Evolutionary conservation across 2,888 invertebrate species (phyloP).

Genomic region (Tetramorium bicarinatum): DNA sequence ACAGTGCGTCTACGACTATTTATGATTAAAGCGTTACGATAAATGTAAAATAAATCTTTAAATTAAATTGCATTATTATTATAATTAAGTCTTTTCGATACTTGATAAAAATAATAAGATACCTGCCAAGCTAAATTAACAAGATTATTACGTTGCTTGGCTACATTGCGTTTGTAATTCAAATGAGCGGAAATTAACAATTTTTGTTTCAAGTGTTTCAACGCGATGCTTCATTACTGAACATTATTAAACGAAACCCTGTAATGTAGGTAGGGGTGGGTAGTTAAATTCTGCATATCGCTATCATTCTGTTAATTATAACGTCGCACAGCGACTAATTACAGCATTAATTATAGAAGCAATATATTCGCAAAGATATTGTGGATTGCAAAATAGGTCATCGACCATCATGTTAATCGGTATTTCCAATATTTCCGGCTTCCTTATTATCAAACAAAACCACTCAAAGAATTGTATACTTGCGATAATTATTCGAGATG

Average conservation of each 20-base stretch:
- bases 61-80: conserved; percentile 9
- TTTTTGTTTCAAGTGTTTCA: conserved; percentile 47
- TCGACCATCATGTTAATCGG: conserved; percentile 23
- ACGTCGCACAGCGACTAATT: conserved; percentile 46
- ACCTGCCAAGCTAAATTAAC: background rate
- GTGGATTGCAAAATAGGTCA: conserved; percentile 35
- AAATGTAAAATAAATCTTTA: background rate
- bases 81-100: background rate
- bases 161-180: conserved; percentile 29
- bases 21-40: too few species aligned
- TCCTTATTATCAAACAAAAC: background rate
- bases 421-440: conserved; percentile 11
- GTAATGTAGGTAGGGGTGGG: conserved; percentile 16
- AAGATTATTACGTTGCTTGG: conserved; percentile 9
- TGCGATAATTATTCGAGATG: background rate
- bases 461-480: background rate
- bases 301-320: conserved; percentile 53
- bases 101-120: conserved; percentile 17
- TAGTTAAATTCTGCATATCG: conserved; percentile 50
- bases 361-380: conserved; percentile 51
- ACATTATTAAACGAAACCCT: conserved; percentile 45
- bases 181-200: conserved; percentile 38
- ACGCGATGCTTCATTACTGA: conserved; percentile 41
- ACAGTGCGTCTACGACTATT: too few species aligned
- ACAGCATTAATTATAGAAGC: conserved; percentile 50